Evolutionary conservation across 2,797 vertebrate species (phyloP).

Genomic region (Syngnathus acus): DNA sequence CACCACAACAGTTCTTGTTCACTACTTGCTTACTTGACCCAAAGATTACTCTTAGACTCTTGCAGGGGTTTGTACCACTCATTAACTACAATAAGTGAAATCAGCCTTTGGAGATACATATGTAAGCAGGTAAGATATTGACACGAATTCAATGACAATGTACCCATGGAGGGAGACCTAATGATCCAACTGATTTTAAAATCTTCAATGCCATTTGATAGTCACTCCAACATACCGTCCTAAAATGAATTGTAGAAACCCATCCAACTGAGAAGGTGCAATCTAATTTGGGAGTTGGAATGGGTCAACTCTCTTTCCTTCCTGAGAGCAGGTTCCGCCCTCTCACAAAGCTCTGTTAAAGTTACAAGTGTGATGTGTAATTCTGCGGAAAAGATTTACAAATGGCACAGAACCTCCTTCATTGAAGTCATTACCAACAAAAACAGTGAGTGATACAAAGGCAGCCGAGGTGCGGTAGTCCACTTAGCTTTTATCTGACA

Average conservation of each 20-base stretch:
- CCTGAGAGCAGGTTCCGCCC: background rate
- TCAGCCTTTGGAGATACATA: too few relatives aligned
- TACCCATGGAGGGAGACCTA: background rate
- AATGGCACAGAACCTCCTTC: background rate
- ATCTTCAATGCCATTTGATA: background rate
- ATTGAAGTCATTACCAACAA: background rate
- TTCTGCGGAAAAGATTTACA: background rate
- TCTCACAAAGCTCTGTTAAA: background rate
- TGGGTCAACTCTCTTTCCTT: constrained; percentile 2
- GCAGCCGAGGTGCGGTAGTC: constrained; percentile 18
- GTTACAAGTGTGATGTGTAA: background rate
- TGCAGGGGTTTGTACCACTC: too few relatives aligned
- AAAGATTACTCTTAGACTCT: too few relatives aligned
- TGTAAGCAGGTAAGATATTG: background rate
- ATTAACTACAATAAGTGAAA: too few relatives aligned
- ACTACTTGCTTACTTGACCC: too few relatives aligned
- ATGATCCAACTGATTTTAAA: background rate
- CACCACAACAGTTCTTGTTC: too few relatives aligned
- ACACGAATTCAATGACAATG: background rate
- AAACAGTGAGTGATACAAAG: background rate
- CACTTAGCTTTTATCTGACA: constrained; percentile 1
- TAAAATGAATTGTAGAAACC: background rate
- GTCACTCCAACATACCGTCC: background rate
- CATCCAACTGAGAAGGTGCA: background rate
- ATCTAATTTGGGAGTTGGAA: background rate